A percentile compares a stretch with the other conserved stretches of the same genome.
Conservation (phyloP, 2,888 invertebrate species). For the Ernsta delagoae region DNA sequence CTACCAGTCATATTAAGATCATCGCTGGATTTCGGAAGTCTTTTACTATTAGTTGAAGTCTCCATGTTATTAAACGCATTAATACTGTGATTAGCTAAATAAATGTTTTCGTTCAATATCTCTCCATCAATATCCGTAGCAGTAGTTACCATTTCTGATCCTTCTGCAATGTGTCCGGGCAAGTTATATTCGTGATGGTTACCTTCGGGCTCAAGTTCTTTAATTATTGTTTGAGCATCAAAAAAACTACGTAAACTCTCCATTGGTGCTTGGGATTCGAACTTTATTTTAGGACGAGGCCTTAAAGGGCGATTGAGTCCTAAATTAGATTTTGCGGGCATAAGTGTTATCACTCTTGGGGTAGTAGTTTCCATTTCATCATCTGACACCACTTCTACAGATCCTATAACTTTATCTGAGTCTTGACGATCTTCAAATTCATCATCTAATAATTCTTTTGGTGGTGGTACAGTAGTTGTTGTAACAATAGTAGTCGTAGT, state of each 20-base stretch:
- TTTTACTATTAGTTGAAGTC: constrained; percentile 54
- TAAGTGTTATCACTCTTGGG: constrained; percentile 4
- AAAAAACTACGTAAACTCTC: constrained; percentile 69
- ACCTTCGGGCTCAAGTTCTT: constrained; percentile 62
- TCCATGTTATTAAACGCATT: constrained; percentile 49
- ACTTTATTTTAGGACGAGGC: constrained; percentile 84
- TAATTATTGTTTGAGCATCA: constrained; percentile 59
- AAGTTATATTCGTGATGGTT: constrained; percentile 51
- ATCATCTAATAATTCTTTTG: constrained; percentile 47
- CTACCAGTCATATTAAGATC: constrained; percentile 54
- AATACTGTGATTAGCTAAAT: constrained; percentile 53
- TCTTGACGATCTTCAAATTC: constrained; percentile 60
- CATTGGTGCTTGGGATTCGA: constrained; percentile 60
- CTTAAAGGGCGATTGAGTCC: constrained; percentile 89
- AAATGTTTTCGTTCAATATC: constrained; percentile 46
- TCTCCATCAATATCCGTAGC: constrained; percentile 48
- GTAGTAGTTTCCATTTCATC: constrained; percentile 74
- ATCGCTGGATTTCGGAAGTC: constrained; percentile 72
- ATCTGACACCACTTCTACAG: constrained; percentile 75
- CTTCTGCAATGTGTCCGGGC: constrained; percentile 51
- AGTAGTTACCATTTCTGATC: constrained; percentile 53
- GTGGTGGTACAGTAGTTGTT: neutral
- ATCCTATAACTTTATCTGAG: constrained; percentile 68
- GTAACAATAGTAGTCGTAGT: constrained; percentile 57
- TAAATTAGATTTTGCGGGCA: constrained; percentile 84